Base-by-base conservation (phyloP, 2,113 vertebrate species). In the Pseudolaguvia tuberculata region DNA sequence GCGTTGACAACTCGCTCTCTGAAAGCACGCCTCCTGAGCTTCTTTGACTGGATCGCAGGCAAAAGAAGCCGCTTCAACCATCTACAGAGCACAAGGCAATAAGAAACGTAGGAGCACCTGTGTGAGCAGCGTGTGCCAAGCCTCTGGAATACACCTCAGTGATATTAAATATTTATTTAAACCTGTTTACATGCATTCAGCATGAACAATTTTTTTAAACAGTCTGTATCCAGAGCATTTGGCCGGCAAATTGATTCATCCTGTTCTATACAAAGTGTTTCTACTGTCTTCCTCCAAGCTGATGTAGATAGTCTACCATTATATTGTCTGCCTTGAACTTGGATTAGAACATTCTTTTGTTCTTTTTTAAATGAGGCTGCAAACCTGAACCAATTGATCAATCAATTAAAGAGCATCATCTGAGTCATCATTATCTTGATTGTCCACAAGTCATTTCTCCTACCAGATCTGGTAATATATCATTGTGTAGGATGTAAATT, bases 11-110 rank as follows among this genome's bases (percentile, higher is more conserved):
- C 66, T 21, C 72, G 29, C 55, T 87, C 89, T 35, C 77, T 94
- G 58, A 92, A 89, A 89, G 89, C 89, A 20, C 86, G 83, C 25
- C 74, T 94, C 59, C 56, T 87, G 72, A 84, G 88, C 69, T 87
- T 92, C 42, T 87, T 95, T 80, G 86, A 70, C 80, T 94, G 94
- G 93, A 83, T 97, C 2, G 65, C 82, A 20, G 88, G 91, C 78
- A 72, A 72, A 72, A 75, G 85, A 42, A 86, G 84, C 73, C 83
- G 10, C 76, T 81, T 93, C 51, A 86, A 89, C 72, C 87, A 82
- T 57, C 90, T 91, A 66, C 87, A 79, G 52, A 89, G 83, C 53
- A 90, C 87, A 91, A 96, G 94, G 94, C 94, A 96, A 88, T 90
- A 95, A 88, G 89, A 79, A 83, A 86, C 75, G 21, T 82, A 74